Conservation (phyloP, 2,113 vertebrate species). For the Chaetura pelagica region DNA sequence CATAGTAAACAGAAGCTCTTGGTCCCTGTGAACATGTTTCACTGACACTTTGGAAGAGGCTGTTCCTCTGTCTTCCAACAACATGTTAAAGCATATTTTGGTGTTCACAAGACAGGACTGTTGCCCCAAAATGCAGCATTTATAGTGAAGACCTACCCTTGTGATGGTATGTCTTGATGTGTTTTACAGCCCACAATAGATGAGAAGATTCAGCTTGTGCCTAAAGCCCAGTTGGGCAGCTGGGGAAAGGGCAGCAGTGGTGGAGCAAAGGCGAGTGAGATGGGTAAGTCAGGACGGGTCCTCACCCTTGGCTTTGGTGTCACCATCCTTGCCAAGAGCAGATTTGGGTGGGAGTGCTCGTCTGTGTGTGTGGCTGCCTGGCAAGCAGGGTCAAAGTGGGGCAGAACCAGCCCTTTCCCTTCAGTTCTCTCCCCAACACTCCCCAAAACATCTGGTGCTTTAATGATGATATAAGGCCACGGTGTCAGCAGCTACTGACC, state of each 20-base stretch:
- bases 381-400: not conserved
- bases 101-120: not conserved
- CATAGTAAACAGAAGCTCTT: not conserved
- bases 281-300: conserved; percentile 78
- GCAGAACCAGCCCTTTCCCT: not conserved
- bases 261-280: conserved; percentile 93
- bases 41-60: not conserved
- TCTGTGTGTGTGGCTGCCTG: not conserved
- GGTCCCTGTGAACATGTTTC: not conserved
- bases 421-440: fast-evolving
- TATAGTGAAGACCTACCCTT: not conserved
- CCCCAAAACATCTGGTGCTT: fast-evolving
- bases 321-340: not conserved
- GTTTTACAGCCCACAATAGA: conserved; percentile 92
- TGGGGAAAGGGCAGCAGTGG: conserved; percentile 99
- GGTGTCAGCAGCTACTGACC: not conserved
- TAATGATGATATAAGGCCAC: not conserved
- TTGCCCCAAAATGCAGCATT: not conserved
- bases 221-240: conserved; percentile 92
- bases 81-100: not conserved
- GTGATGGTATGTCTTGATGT: not conserved
- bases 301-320: not conserved
- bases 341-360: not conserved
- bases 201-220: conserved; percentile 98
- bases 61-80: not conserved